Conservation (phyloP, 2,797 vertebrate genomes). For the Ataeniobius toweri region DNA sequence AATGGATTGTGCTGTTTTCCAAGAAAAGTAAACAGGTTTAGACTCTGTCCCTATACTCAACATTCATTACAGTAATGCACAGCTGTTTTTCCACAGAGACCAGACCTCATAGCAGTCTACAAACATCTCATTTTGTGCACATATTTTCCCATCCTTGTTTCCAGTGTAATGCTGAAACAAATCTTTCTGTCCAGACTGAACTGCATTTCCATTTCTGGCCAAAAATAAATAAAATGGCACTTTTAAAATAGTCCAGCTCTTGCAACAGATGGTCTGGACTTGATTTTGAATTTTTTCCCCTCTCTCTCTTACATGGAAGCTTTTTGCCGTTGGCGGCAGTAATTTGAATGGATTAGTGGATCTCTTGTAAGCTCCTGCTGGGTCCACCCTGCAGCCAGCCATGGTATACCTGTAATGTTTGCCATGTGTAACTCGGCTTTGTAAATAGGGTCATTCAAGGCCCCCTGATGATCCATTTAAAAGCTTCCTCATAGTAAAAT, state of each 20-base stretch:
- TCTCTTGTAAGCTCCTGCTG: slow-evolving; percentile 35
- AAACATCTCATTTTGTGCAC: slow-evolving; percentile 31
- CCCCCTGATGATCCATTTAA: slow-evolving; percentile 29
- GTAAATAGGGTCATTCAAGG: slow-evolving; percentile 26
- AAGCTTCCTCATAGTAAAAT: slow-evolving; percentile 25
- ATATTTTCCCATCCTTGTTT: slow-evolving; percentile 1
- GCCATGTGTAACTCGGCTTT: slow-evolving; percentile 43
- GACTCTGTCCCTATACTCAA: slow-evolving; percentile 12
- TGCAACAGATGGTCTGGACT: slow-evolving; percentile 69
- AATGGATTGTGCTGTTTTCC: neutral
- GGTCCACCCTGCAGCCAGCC: slow-evolving; percentile 38
- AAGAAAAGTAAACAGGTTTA: neutral
- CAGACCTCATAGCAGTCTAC: slow-evolving; percentile 21
- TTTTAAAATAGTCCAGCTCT: slow-evolving; percentile 59
- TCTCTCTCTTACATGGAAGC: slow-evolving; percentile 9
- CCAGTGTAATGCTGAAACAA: slow-evolving; percentile 47
- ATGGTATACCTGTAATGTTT: slow-evolving; percentile 36
- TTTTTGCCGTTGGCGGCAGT: slow-evolving; percentile 34
- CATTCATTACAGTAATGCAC: slow-evolving; percentile 2
- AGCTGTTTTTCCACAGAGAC: slow-evolving; percentile 37
- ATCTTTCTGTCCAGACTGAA: slow-evolving; percentile 33
- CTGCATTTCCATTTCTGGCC: slow-evolving; percentile 47
- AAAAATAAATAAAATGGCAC: slow-evolving; percentile 62
- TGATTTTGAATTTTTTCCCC: slow-evolving; percentile 32
- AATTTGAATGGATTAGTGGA: slow-evolving; percentile 48